Evolutionary conservation across 2,113 vertebrate species (phyloP), one percentile per base, ranked within the genome.

Genomic region (Aspidoscelis tigris): DNA sequence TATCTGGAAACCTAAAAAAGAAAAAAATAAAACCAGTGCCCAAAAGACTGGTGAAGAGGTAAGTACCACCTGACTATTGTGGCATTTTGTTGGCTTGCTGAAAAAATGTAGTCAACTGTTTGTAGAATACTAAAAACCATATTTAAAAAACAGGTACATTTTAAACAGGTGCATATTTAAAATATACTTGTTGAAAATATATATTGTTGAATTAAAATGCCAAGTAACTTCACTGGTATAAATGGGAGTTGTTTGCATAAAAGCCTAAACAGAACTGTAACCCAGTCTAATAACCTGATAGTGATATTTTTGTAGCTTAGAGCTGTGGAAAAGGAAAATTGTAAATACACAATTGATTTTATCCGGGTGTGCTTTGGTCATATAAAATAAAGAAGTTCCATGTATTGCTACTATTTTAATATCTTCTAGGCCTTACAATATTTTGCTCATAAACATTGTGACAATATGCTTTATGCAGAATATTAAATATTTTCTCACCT

Each of bases 391-490:
- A 58, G 26, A 39, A 58, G 39, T 8, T 33, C 69, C 26, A 86
- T 61, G 2, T 41, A 70, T 39, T 16, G 21, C 18, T 72, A 18
- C 21, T 33, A 78, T 89, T 85, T 24, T 47, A 80, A 86, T 76
- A 33, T 50, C 3, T 82, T 44, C 71, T 58, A 41, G n/a, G 24
- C 84, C 87, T 53, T 73, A 81, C 78, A 70, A 26, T n/a, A 84
- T 81, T 82, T 18, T 41, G 80, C 77, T 50, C 73, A 71, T 79
- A 90, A 85, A 88, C 55, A 82, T 77, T 88, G 66, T 83, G 69
- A 69, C 78, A 81, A 84, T 33, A 43, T 78, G 71, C 69, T 89
- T 92, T 58, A 58, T 50, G 87, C 81, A 88, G 86, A 87, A 85
- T 80, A 68, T 85, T 86, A 0, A 0, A 58, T 70, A 89, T 81